Base-by-base conservation (phyloP, 2,113 vertebrate species). In the Porphyrio hochstetteri region DNA sequence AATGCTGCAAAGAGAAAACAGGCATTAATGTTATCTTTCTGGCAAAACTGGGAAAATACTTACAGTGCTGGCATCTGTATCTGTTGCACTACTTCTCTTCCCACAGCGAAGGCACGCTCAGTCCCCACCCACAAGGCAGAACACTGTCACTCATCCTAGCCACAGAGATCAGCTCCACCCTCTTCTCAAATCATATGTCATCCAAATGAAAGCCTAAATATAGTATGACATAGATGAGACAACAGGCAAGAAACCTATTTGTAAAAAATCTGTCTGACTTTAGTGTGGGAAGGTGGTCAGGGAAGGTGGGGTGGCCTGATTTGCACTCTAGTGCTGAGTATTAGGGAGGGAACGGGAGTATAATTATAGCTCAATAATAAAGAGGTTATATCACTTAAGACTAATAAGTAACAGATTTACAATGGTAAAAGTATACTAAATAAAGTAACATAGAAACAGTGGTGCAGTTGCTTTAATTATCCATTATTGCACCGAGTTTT, bases 81-180 rank as follows among this genome's bases (percentile, higher is more conserved):
- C 79, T 88, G 61, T 10, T 69, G 50, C 89, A 93, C 76, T 53
- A 20, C 61, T 67, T 65, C 75, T 74, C 88, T 88, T 93, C 77
- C 74, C 29, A 40, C 78, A 12, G 75, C 5, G 33, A 70, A 70
- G 67, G 46, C 70, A 46, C 4, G 48, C 68, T 79, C 57, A 59
- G 83, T 82, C 86, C 67, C 92, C 95, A 90, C 88, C 94, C 89
- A 96, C 94, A 57, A 88, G 82, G 52, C 75, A 67, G 56, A 91
- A 61, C 33, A 69, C 44, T 90, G 92, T 59, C 95, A 93, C 19
- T 78, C 80, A 93, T 50, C 28, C n/a, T 42, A 56, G 71, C 65
- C 96, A 94, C 88, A 88, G 80, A 85, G 40, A 95, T 44, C 77
- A 70, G 53, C 91, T 82, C 96, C 93, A 89, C 96, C 96, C 88